Evolutionary conservation across 2,113 vertebrate species (phyloP), one percentile per base, ranked within the genome.

Genomic region (Esox niger): DNA sequence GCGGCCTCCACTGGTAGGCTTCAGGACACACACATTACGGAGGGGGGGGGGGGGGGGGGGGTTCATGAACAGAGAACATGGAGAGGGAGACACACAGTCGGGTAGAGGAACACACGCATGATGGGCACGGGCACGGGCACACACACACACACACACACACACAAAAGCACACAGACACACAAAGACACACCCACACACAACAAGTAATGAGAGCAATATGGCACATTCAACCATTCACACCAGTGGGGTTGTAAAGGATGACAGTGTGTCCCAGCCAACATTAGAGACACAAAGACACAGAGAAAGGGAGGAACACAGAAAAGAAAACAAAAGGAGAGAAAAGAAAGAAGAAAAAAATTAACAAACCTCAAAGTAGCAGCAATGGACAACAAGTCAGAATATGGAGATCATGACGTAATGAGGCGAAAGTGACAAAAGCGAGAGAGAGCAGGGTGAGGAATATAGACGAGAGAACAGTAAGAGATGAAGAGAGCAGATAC

Each of bases 1-100:
- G 35, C 11, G 0, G 89, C 93, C 79, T 92, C 92, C 87, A 83
- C 79, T 66, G 90, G 86, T 66, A 88, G 88, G 86, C 92, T 93
- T 91, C 77, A 73, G 84, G 79, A 86, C 80, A 74, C 60, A 73
- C 61, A 43, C 32, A 62, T 23, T 25, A 78, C 32, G 64, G 47
- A 76, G 9, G 29, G 17, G 15, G 17, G n/a, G 9, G 26, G 15
- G 17, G 46, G 7, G 15, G n/a, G 26, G 23, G n/a, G n/a, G n/a
- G n/a, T n/a, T n/a, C n/a, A n/a, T n/a, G n/a, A n/a, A 13, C 33
- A 35, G 33, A 13, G 8, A 35, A 43, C 10, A 74, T 26, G 77
- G 47, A 62, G 52, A 62, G 33, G 54, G 64, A 62, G 29, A 60
- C 46, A 73, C 46, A 71, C 23, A 38, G 17, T 47, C 30, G 30